Base-by-base conservation (phyloP, 1,140 invertebrate species). In the Charaxes varanes region DNA sequence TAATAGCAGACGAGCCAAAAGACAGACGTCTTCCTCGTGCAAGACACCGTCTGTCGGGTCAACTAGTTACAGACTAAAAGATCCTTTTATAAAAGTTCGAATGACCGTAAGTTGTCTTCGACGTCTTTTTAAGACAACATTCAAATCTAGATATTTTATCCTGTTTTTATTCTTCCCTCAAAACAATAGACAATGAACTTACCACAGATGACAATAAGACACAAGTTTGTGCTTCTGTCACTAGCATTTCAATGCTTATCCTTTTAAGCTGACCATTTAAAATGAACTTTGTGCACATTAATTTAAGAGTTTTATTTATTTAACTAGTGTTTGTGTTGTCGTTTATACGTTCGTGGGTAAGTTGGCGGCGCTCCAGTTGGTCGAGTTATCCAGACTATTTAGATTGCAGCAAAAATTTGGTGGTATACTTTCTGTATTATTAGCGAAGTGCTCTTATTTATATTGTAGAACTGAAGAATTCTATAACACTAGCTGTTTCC, bases 361-460 rank as follows among this genome's bases (percentile, higher is more conserved):
- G 34, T 32, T 44, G 42, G 42, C 41, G 27, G 15, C 6, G 15
- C 33, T 37, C 42, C 42, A 44, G 42, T 15, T 6, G 15, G 19
- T 27, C 34, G 18, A 17, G 42, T 19, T 42, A 37, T 31, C 21
- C 15, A 13, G 19, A 32, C 34, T 37, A 37, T 37, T 44, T 31
- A 21, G 41, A 31, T 36, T 36, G 33, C 34, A 36, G 33, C 26
- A 31, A 44, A 36, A 44, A 44, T 36, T 44, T 6, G 41, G 23
- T 42, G 34, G 36, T 44, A 31, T 33, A 21, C 27, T 37, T 31
- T 30, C 19, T 21, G 18, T 17, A 24, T 35, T 43, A 31, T n/a
- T n/a, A n/a, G n/a, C n/a, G n/a, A n/a, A n/a, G n/a, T n/a, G n/a
- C n/a, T n/a, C n/a, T n/a, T n/a, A n/a, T n/a, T n/a, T n/a, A n/a